phyloP scores from a whole-genome alignment of 2,113 vertebrate genomes.

The Myxocyprinus asiaticus region DNA sequence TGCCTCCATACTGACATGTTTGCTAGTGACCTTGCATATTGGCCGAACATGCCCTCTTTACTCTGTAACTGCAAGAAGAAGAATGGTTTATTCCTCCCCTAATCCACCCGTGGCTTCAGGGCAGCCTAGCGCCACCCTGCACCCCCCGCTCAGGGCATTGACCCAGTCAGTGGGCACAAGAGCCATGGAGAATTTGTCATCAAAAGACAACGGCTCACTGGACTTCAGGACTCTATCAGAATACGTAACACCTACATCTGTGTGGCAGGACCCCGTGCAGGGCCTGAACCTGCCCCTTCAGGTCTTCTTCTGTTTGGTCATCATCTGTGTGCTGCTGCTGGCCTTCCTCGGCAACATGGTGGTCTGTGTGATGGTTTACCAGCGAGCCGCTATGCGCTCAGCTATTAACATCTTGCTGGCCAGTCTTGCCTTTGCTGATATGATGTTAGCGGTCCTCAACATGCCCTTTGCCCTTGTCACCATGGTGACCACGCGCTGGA shows the following conservation, averaged over 20 bases:
- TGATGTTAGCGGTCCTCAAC: slow-evolving; percentile 92
- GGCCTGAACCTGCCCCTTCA: slow-evolving; percentile 86
- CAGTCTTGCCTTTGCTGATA: slow-evolving; percentile 94
- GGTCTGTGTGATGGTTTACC: slow-evolving; percentile 98
- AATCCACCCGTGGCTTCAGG: slow-evolving; percentile 72
- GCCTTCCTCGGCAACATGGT: slow-evolving; percentile 94
- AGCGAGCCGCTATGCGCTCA: slow-evolving; percentile 95
- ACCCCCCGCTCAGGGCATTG: slow-evolving; percentile 62
- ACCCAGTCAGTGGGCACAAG: slow-evolving; percentile 64
- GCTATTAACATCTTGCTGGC: slow-evolving; percentile 98
- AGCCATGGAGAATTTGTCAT: slow-evolving; percentile 59
- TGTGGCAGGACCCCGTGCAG: slow-evolving; percentile 67
- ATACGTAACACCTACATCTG: slow-evolving; percentile 15
- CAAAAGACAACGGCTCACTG: slow-evolving; percentile 57
- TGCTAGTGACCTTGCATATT: slow-evolving; percentile 26
- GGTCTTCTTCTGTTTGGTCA: slow-evolving; percentile 86
- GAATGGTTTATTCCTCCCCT: slow-evolving; percentile 79
- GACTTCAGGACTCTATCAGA: slow-evolving; percentile 52
- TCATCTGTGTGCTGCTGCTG: slow-evolving; percentile 86
- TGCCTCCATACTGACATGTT: slow-evolving; percentile 38
- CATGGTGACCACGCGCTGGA: slow-evolving; percentile 86
- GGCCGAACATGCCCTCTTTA: slow-evolving; percentile 42
- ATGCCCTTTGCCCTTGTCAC: slow-evolving; percentile 95
- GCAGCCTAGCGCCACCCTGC: slow-evolving; percentile 73
- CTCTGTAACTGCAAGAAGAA: slow-evolving; percentile 58